Evolutionary conservation across 2,797 vertebrate genomes (phyloP).

Genomic region (Astyanax mexicanus): DNA sequence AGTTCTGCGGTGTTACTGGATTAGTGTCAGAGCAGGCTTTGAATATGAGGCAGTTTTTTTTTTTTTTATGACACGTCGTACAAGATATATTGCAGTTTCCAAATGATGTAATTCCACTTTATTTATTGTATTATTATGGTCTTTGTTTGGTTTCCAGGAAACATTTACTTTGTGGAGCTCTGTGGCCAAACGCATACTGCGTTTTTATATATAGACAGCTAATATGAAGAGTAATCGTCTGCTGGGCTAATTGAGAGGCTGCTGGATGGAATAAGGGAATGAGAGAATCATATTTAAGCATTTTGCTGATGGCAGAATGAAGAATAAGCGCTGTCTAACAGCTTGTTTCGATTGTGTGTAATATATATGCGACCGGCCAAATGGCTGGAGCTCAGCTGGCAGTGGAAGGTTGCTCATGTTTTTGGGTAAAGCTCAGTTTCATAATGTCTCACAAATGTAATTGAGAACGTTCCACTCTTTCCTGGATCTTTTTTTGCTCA

Average conservation of each 20-base stretch:
- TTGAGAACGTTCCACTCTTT: neutral
- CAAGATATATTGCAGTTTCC: constrained; percentile 43
- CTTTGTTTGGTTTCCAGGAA: constrained; percentile 38
- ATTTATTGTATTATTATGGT: constrained; percentile 20
- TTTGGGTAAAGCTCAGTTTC: constrained; percentile 20
- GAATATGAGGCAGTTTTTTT: constrained; percentile 33
- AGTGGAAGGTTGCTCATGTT: neutral
- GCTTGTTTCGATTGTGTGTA: constrained; percentile 13
- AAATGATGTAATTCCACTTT: constrained; percentile 42
- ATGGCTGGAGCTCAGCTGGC: constrained; percentile 2
- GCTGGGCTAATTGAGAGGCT: neutral
- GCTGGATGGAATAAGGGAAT: neutral
- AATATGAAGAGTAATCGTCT: constrained; percentile 4
- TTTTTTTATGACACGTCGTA: constrained; percentile 42
- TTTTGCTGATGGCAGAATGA: constrained; percentile 24
- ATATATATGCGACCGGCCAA: constrained; percentile 22
- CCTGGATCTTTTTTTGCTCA: neutral
- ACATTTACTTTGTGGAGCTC: constrained; percentile 7
- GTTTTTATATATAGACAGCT: constrained; percentile 9
- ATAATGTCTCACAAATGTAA: neutral
- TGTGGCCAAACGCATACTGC: neutral
- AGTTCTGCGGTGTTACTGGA: constrained; percentile 41
- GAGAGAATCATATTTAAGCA: constrained; percentile 6
- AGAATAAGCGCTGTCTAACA: constrained; percentile 29
- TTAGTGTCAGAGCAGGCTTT: constrained; percentile 34